phyloP scores from a whole-genome alignment of 2,797 vertebrate species.

The Sebastes taczanowskii region DNA sequence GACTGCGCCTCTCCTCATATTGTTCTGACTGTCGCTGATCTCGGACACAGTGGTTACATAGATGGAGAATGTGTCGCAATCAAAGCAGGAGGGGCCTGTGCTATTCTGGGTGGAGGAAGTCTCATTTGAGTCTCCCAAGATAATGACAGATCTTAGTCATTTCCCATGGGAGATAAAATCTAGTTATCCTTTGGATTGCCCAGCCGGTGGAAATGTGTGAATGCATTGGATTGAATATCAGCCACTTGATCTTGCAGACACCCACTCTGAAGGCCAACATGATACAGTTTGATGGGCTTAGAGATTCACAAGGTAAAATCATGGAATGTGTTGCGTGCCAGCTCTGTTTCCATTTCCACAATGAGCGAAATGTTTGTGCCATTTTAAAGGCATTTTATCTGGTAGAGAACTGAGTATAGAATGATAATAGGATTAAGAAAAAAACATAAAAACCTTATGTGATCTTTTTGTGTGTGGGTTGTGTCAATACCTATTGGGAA shows the following conservation, averaged over 20 bases:
- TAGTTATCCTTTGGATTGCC: conserved; percentile 79
- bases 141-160: conserved; percentile 79
- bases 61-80: conserved; percentile 73
- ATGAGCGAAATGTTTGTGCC: conserved; percentile 57
- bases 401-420: conserved; percentile 50
- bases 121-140: conserved; percentile 74
- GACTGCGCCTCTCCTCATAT: conserved; percentile 68
- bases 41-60: conserved; percentile 69
- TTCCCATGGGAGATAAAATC: conserved; percentile 75
- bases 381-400: conserved; percentile 51
- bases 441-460: conserved; percentile 37
- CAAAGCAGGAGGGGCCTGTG: conserved; percentile 72
- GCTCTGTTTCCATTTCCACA: conserved; percentile 64
- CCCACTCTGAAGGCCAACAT: conserved; percentile 75
- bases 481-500: conserved; percentile 45
- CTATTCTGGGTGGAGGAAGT: conserved; percentile 76
- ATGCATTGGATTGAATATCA: conserved; percentile 78
- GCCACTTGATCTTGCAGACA: conserved; percentile 75
- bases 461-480: conserved; percentile 14
- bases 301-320: conserved; percentile 71
- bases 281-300: conserved; percentile 72
- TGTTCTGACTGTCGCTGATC: conserved; percentile 71
- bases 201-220: conserved; percentile 74
- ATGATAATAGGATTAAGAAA: conserved; percentile 27
- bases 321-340: conserved; percentile 73